These are phyloP conservation scores for Conomelus anceps DNA, from an alignment of 2,888 invertebrate species.

Conservation along the genomic window DNA sequence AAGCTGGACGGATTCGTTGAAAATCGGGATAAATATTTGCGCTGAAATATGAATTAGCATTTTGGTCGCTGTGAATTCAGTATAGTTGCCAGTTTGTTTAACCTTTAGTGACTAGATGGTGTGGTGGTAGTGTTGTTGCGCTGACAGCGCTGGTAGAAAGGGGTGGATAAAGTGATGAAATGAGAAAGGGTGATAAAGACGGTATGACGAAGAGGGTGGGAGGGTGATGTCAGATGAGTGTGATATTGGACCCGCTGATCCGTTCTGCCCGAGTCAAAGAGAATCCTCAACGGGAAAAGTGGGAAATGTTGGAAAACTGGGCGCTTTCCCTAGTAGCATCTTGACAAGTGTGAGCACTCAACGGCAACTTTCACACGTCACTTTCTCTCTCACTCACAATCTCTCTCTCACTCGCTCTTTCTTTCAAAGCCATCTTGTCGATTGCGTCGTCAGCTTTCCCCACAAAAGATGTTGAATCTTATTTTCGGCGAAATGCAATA, in stretches of 20 bases:
- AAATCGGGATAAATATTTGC: background rate
- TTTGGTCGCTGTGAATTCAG: background rate
- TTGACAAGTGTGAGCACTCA: background rate
- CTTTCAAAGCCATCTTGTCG: background rate
- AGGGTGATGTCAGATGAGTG: background rate
- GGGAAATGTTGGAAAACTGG: background rate
- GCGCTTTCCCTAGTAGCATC: background rate
- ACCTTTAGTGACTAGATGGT: too few relatives aligned
- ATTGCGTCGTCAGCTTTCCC: background rate
- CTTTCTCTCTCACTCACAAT: background rate
- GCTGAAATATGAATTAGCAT: background rate
- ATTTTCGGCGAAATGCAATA: background rate
- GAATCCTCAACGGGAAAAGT: background rate
- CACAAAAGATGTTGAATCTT: background rate
- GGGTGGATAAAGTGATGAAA: too few relatives aligned
- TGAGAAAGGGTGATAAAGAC: background rate
- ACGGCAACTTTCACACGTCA: background rate
- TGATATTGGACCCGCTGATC: background rate
- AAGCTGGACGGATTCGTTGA: background rate
- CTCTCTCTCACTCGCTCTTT: background rate
- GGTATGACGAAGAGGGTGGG: too few relatives aligned
- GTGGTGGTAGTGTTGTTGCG: background rate
- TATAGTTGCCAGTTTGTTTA: background rate
- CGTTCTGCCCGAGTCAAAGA: background rate
- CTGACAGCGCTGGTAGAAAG: background rate